A percentile compares a stretch with the other conserved stretches of the same genome.
Conservation (phyloP, 1,140 invertebrate species). For the Anthonomus grandis region DNA sequence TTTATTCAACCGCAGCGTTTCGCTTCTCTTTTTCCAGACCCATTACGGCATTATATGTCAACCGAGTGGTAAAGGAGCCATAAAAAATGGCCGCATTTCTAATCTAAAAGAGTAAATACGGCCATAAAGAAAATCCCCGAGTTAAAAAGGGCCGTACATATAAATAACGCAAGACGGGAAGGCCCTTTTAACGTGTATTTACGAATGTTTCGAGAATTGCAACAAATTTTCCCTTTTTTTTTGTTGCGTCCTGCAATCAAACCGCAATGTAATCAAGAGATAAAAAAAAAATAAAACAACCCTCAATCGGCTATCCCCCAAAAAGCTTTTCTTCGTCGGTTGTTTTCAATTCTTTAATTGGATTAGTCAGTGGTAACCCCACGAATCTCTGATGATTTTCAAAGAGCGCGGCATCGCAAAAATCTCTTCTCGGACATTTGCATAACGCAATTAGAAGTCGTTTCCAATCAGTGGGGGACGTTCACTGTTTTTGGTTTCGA, state of each 20-base stretch:
- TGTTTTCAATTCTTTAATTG: constrained; percentile 7
- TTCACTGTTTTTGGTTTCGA: neutral
- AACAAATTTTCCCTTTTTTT: too few species aligned
- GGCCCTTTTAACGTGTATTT: constrained; percentile 46
- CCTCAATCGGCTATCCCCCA: too few species aligned
- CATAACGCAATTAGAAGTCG: constrained; percentile 12
- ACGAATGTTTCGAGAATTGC: constrained; percentile 44
- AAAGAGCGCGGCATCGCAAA: neutral
- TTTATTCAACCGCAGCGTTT: too few species aligned
- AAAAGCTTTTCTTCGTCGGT: neutral
- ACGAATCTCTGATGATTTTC: neutral
- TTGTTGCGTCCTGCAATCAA: too few species aligned
- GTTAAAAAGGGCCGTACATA: constrained; percentile 41
- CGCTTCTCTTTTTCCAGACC: too few species aligned
- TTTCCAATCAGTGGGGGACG: constrained; percentile 6
- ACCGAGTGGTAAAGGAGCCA: too few species aligned
- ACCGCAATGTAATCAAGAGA: too few species aligned
- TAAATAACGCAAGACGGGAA: constrained; percentile 41
- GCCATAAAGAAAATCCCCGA: constrained; percentile 37
- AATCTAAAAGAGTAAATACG: constrained; percentile 35
- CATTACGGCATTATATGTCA: too few species aligned
- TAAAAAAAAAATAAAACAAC: too few species aligned
- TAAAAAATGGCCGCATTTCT: too few species aligned
- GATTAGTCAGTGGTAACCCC: neutral
- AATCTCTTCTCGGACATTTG: neutral